These are phyloP conservation scores for Microtus pennsylvanicus DNA, from an alignment of 2,113 vertebrate species.

Conservation along the genomic window DNA sequence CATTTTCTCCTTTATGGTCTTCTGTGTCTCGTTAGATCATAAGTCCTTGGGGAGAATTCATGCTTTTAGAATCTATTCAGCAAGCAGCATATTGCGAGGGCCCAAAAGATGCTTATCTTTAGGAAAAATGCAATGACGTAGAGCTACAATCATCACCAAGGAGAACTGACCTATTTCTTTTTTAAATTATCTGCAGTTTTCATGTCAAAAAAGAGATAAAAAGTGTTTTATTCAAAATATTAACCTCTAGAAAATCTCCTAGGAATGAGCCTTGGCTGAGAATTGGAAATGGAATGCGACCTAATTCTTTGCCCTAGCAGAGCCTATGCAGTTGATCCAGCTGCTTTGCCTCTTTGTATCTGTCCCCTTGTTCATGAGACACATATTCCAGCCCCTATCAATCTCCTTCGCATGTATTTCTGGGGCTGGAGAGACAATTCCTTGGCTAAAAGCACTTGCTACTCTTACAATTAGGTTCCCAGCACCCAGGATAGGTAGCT, in stretches of 20 bases:
- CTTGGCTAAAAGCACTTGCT: neutral
- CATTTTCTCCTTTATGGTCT: slow-evolving; percentile 57
- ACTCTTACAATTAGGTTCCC: neutral
- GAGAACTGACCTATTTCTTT: slow-evolving; percentile 65
- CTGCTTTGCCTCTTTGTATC: neutral
- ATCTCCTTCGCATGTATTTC: neutral
- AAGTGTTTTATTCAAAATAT: slow-evolving; percentile 63
- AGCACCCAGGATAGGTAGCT: neutral
- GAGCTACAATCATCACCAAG: slow-evolving; percentile 57
- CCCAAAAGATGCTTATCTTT: slow-evolving; percentile 73
- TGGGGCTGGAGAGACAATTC: neutral
- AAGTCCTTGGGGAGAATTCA: slow-evolving; percentile 61
- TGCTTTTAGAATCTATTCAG: slow-evolving; percentile 66
- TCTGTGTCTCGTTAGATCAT: slow-evolving; percentile 62
- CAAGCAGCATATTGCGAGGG: slow-evolving; percentile 38
- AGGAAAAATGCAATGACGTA: slow-evolving; percentile 66
- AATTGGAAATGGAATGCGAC: neutral
- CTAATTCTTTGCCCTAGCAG: slow-evolving; percentile 1
- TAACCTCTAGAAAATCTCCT: slow-evolving; percentile 61
- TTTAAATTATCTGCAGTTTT: slow-evolving; percentile 64
- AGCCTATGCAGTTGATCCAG: neutral
- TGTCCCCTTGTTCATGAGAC: neutral
- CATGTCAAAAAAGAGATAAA: slow-evolving; percentile 61
- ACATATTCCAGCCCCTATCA: neutral
- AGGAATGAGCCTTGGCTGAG: neutral